Evolutionary conservation across 2,888 invertebrate genomes (phyloP).

Genomic region (Microplitis manilae): DNA sequence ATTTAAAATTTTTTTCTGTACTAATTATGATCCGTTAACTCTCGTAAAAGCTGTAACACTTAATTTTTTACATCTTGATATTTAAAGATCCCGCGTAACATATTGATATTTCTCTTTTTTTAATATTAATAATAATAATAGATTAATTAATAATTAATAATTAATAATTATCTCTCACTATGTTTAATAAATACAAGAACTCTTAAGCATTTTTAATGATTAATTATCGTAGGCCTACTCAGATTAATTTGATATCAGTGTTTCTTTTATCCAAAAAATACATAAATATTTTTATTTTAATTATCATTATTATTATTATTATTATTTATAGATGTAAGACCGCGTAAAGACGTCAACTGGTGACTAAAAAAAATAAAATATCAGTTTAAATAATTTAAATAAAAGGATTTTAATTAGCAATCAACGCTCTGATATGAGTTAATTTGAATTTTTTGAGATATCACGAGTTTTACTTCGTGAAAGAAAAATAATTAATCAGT

Average conservation of each 20-base stretch:
- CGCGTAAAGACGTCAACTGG: neutral
- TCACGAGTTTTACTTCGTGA: neutral
- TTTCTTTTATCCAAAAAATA: neutral
- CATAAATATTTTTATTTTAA: neutral
- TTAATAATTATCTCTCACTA: neutral
- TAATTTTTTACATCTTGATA: conserved; percentile 44
- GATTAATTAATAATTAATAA: neutral
- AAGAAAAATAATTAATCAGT: conserved; percentile 22
- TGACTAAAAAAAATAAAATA: neutral
- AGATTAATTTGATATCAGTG: neutral
- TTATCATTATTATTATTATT: neutral
- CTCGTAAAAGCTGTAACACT: conserved; percentile 50
- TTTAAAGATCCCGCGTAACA: conserved; percentile 52
- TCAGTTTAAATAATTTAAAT: neutral
- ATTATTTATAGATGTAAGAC: conserved; percentile 10
- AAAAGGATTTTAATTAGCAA: neutral
- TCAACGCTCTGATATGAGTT: neutral
- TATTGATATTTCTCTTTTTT: conserved; percentile 5
- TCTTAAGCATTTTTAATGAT: neutral
- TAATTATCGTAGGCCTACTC: neutral
- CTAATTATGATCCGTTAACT: conserved; percentile 14
- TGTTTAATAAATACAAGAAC: neutral
- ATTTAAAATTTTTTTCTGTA: neutral
- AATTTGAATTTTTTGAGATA: neutral
- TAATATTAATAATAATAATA: neutral